Conservation (phyloP, 2,797 vertebrate genomes). For the Muscicapa comitata region DNA sequence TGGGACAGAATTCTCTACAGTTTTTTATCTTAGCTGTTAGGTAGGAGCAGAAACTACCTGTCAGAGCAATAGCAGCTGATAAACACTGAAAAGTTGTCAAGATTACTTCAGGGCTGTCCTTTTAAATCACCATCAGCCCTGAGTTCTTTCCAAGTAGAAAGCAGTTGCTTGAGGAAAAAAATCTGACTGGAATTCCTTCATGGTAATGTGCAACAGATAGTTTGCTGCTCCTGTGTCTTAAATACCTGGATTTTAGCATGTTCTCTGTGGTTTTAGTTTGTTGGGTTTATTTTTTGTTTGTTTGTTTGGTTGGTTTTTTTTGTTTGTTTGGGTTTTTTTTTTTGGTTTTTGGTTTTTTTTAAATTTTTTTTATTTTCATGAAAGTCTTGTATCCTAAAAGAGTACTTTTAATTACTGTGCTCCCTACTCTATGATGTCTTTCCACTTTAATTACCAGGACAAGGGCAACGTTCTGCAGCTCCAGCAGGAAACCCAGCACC, state of each 20-base stretch:
- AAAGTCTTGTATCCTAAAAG: background rate
- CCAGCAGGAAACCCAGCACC: conserved; percentile 20
- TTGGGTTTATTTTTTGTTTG: no score
- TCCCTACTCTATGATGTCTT: background rate
- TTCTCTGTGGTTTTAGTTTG: background rate
- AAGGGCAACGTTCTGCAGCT: conserved; percentile 50
- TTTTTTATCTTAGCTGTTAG: conserved; percentile 1
- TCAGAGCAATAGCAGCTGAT: conserved; percentile 20
- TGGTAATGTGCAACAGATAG: background rate
- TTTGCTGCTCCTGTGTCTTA: background rate
- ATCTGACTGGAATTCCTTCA: conserved; percentile 18
- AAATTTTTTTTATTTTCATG: background rate
- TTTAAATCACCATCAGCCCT: conserved; percentile 34
- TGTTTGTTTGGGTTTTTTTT: no score
- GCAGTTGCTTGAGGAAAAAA: conserved; percentile 10
- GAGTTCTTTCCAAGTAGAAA: conserved; percentile 26
- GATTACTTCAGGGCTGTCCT: conserved; percentile 40
- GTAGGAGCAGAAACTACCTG: conserved; percentile 39
- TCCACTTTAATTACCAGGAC: conserved; percentile 62
- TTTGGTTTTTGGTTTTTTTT: background rate
- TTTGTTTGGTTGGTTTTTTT: background rate
- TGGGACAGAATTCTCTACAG: background rate
- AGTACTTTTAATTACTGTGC: background rate
- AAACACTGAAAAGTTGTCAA: conserved; percentile 38
- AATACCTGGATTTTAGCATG: background rate